Base-by-base conservation (phyloP, 92 coral and sea anemone genomes). In the Porites cylindrica region DNA sequence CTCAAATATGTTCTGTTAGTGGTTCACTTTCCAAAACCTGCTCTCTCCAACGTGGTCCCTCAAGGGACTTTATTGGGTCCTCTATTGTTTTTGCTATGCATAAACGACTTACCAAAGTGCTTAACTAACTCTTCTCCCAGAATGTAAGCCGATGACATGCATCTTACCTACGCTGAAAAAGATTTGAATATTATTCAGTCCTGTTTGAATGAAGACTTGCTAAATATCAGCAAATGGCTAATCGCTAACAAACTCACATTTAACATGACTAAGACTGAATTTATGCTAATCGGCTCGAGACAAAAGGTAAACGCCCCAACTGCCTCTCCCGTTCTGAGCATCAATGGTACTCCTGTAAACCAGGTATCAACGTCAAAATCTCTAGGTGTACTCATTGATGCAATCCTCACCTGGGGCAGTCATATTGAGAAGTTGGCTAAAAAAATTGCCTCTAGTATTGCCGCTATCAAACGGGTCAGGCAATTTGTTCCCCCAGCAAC, bases 271-370 rank as follows among this genome's bases (percentile, higher is more conserved):
- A 32, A 32, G 38, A 32, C 38, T 2, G 17, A 73, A 7, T 38
- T 73, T 14, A 73, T 73, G 78, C 78, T 43, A 19, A 73, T 73
- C 10, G 78, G 56, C 1, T 77, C 81, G 7, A 77, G 81, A 47
- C 70, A 56, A 53, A 77, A 68, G 67, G 16, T 77, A 4, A 77
- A 26, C 59, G 53, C 65, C 59, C 81, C 53, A 43, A 77, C 67
- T 21, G 67, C 19, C 20, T 77, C 68, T 43, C 69, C 81, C 17
- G 59, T 53, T 14, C 4, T 14, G 20, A 47, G 51, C 18, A 54
- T 77, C 20, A 59, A 77, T 77, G 19, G 43, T 56, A n/a, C 1
- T 59, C 68, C 24, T 23, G 20, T 77, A 56, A 77, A 47, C 69
- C 81, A 58, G 19, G 67, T 77, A 29, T 14, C 66, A n/a, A 18